Evolutionary conservation across 2,113 vertebrate species (phyloP).

Genomic region (Rostratula benghalensis): DNA sequence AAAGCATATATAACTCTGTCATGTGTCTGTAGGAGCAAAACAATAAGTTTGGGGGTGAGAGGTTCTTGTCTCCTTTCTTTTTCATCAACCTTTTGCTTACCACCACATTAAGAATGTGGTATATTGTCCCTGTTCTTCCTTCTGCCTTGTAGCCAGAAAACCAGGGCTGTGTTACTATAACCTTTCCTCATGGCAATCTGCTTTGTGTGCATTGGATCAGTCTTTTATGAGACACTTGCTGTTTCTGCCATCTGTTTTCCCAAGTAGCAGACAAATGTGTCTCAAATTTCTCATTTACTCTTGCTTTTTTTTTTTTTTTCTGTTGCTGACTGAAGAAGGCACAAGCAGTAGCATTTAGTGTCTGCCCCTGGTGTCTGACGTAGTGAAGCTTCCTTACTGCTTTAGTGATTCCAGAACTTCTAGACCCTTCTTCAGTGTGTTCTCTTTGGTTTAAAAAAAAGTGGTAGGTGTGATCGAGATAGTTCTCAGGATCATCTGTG

Average conservation of each 20-base stretch:
- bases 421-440: background rate
- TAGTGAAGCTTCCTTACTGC: background rate
- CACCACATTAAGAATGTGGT: background rate
- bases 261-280: background rate
- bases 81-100: background rate
- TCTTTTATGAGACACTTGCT: background rate
- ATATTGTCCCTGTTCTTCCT: background rate
- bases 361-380: background rate
- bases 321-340: background rate
- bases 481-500: background rate
- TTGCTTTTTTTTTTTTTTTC: background rate
- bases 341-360: background rate
- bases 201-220: background rate
- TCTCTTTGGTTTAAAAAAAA: background rate
- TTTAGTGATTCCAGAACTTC: background rate
- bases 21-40: background rate
- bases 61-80: background rate
- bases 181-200: background rate
- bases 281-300: background rate
- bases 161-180: fast-evolving
- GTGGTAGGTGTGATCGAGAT: background rate
- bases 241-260: background rate
- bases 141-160: background rate
- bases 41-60: background rate
- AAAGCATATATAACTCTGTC: background rate